Conservation (phyloP, 2,113 vertebrate genomes). For the Amphiprion ocellaris region DNA sequence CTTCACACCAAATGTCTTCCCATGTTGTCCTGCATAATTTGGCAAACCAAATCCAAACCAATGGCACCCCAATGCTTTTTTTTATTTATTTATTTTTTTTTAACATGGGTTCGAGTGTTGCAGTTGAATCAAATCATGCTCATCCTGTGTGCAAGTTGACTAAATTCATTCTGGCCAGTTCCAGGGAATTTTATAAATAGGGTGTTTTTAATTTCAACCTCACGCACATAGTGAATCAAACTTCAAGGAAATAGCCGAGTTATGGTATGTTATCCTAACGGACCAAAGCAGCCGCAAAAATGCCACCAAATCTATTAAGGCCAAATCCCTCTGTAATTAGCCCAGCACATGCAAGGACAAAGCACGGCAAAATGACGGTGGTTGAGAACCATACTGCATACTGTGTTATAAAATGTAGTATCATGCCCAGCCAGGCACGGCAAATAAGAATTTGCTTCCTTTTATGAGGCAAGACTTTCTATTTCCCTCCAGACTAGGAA, state of each 20-base stretch:
- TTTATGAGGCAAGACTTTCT: conserved; percentile 58
- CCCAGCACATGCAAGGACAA: conserved; percentile 63
- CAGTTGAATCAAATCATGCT: conserved; percentile 28
- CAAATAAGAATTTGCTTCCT: conserved; percentile 50
- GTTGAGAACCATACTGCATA: conserved; percentile 28
- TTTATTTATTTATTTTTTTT: background rate
- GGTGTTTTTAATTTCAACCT: conserved; percentile 62
- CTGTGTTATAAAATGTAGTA: conserved; percentile 37
- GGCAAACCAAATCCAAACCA: conserved; percentile 5
- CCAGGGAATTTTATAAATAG: conserved; percentile 21
- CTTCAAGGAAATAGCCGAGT: conserved; percentile 54
- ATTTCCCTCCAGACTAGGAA: conserved; percentile 47
- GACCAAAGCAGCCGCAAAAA: conserved; percentile 69
- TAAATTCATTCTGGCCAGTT: conserved; percentile 45
- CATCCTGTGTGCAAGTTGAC: conserved; percentile 40
- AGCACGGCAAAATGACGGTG: conserved; percentile 19
- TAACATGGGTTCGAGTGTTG: conserved; percentile 19
- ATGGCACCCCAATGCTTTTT: conserved; percentile 22
- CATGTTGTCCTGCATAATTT: conserved; percentile 20
- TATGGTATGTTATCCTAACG: conserved; percentile 55
- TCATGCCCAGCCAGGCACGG: conserved; percentile 44
- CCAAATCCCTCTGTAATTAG: conserved; percentile 67
- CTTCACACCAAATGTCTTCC: conserved; percentile 23
- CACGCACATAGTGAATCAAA: conserved; percentile 45
- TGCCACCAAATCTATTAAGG: conserved; percentile 68